Evolutionary conservation across 2,797 vertebrate species (phyloP), one percentile per base, ranked within the genome.

Genomic region (Pseudopleuronectes americanus): DNA sequence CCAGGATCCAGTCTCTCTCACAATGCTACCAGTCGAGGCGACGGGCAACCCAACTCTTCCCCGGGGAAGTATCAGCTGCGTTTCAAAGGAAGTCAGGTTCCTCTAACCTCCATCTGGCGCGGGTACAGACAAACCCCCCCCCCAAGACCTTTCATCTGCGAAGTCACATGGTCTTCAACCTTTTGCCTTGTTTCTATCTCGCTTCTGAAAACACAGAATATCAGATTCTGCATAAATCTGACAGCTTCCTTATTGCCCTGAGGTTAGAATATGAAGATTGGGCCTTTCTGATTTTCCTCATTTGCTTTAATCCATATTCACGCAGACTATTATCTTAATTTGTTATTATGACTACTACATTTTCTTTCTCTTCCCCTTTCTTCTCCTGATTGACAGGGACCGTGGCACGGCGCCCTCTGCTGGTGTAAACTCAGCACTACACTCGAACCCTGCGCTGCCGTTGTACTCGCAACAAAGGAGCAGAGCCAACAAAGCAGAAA

Each of bases 381-480:
- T n/a, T 13, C n/a, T 3, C 22, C 55, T 68, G 23, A 57, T 33
- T 21, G 63, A 33, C 56, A 45, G 38, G 68, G 3, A 1, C 14
- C 43, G 1, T 53, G 16, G 4, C 21, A 43, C 57, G 22, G 75
- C 75, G 24, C 59, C 82, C 84, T 79, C 91, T 89, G 74, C 74
- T 84, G 90, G 76, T 4, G 1, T 2, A 0, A 1, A 0, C 0
- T 0, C 3, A 0, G 3, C 41, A 13, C 53, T 71, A 64, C 86
- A 85, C 0, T 0, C 12, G 24, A 24, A 6, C 8, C 53, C n/a
- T 13, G 58, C 17, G 47, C 61, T 4, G 56, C 76, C 55, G 71
- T 86, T 84, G 79, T 86, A 31, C 70, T 71, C 22, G 54, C 43
- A 88, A 90, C 89, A 91, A 91, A 91, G 87, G 81, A 89, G 74